Percentiles rank a stretch among this genome's conserved stretches.
phyloP scores from a whole-genome alignment of 2,888 invertebrate genomes.

The Seladonia tumulorum region DNA sequence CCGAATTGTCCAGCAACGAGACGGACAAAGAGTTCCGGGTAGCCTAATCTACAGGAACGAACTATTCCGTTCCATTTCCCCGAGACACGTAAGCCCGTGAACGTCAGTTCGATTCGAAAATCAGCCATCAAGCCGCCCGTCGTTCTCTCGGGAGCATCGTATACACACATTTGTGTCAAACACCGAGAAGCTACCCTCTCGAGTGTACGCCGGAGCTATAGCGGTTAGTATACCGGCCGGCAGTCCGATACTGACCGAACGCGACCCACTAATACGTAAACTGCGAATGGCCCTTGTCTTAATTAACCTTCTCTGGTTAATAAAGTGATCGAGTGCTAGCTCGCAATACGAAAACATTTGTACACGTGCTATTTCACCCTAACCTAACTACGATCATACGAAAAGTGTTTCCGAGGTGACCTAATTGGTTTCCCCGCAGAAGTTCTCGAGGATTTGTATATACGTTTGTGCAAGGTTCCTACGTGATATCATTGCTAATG shows the following conservation, averaged over 20 bases:
- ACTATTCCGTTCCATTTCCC: background rate
- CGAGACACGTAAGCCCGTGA: background rate
- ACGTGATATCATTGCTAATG: background rate
- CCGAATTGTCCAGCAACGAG: background rate
- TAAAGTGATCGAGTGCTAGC: background rate
- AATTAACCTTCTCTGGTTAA: background rate
- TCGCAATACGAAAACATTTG: background rate
- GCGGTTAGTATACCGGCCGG: constrained; percentile 34
- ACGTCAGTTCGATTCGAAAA: background rate
- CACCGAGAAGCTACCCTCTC: constrained; percentile 1
- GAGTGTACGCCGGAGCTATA: background rate
- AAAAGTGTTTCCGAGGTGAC: background rate
- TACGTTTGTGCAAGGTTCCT: no score
- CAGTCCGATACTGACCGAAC: constrained; percentile 24
- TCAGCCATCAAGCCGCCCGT: background rate
- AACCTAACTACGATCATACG: background rate
- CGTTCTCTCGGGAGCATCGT: background rate
- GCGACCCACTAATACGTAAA: constrained; percentile 13
- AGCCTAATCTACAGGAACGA: background rate
- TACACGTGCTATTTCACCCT: background rate
- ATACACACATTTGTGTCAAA: constrained; percentile 24
- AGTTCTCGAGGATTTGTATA: no score
- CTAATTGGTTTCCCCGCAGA: background rate
- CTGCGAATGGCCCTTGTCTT: constrained; percentile 5
- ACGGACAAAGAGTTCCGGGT: background rate